These are phyloP conservation scores for Synchiropus splendidus DNA, from an alignment of 2,113 vertebrate species.

Conservation along the genomic window DNA sequence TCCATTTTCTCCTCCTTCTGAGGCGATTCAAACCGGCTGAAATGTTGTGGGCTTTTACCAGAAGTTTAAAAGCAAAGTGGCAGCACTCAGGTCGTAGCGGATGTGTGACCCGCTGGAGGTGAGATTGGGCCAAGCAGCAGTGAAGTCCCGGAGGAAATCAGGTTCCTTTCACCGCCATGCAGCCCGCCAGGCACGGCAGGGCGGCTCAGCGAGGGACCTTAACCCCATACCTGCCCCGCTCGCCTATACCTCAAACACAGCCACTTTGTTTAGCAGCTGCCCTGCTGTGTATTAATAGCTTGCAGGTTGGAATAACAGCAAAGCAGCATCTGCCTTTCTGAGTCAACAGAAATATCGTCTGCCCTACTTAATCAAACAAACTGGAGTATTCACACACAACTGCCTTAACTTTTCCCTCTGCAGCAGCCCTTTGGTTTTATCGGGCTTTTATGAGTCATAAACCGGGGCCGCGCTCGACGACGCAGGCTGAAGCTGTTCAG, in stretches of 20 bases:
- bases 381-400: background rate
- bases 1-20: too few relatives aligned
- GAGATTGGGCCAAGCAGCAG: slow-evolving; percentile 45
- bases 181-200: slow-evolving; percentile 21
- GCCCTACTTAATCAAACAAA: too few relatives aligned
- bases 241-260: too few relatives aligned
- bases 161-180: slow-evolving; percentile 40
- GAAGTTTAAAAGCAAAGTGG: slow-evolving; percentile 45
- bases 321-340: too few relatives aligned
- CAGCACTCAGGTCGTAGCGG: slow-evolving; percentile 28
- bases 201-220: too few relatives aligned
- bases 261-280: too few relatives aligned
- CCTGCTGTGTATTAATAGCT: too few relatives aligned
- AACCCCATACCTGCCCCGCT: too few relatives aligned
- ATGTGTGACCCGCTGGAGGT: slow-evolving; percentile 39
- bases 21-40: too few relatives aligned
- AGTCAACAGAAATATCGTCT: too few relatives aligned
- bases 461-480: slow-evolving; percentile 13
- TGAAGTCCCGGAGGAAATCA: slow-evolving; percentile 59
- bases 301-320: too few relatives aligned
- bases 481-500: slow-evolving; percentile 10
- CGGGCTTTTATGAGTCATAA: slow-evolving; percentile 22
- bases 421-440: slow-evolving; percentile 10
- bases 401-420: slow-evolving; percentile 9
- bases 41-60: too few relatives aligned